A percentile compares a stretch with the other conserved stretches of the same genome.
Evolutionary conservation across 2,797 vertebrate species (phyloP).

Genomic region (Halcyon smyrnensis): DNA sequence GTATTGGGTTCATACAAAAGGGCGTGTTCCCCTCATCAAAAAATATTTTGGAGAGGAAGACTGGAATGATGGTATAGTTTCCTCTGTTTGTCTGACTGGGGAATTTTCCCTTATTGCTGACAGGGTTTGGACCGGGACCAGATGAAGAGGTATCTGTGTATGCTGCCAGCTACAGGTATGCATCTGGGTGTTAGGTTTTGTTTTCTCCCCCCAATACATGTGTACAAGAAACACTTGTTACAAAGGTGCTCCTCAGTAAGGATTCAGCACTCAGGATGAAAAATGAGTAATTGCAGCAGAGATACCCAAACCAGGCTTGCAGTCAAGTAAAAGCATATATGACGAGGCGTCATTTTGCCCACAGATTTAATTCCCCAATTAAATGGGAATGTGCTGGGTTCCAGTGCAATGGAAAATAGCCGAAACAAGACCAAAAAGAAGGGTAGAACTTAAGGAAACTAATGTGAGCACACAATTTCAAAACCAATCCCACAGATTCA

Average conservation of each 20-base stretch:
- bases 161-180: background rate
- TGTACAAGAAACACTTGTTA: background rate
- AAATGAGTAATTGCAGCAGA: background rate
- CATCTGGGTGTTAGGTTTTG: background rate
- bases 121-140: background rate
- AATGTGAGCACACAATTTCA: background rate
- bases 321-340: background rate
- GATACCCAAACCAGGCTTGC: background rate
- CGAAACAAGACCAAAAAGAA: background rate
- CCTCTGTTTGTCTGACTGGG: background rate
- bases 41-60: background rate
- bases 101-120: background rate
- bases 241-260: accelerated
- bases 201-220: background rate
- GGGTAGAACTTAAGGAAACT: background rate
- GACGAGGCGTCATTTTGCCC: background rate
- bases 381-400: background rate
- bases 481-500: background rate
- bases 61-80: background rate
- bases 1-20: background rate
- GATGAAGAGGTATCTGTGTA: accelerated
- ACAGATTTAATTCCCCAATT: background rate
- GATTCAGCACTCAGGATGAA: background rate
- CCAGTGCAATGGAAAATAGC: background rate
- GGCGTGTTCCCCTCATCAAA: background rate